Conservation (phyloP, 2,888 invertebrate genomes). For the Synergus itoensis region DNA sequence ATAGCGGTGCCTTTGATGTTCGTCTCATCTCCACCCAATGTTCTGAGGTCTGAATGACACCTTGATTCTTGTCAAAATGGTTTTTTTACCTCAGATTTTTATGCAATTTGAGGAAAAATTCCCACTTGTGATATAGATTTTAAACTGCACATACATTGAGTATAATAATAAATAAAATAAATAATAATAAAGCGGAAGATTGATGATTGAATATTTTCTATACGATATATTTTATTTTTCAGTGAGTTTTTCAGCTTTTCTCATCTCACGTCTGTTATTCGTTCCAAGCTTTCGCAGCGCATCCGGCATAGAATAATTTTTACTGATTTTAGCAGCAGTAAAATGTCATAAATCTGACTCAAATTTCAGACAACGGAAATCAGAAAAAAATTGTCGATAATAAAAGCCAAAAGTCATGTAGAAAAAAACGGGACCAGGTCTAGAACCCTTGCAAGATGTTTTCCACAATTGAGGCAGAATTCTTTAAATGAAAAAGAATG, state of each 20-base stretch:
- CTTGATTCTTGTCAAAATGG: slow-evolving; percentile 53
- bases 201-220: too few relatives aligned
- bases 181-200: neutral
- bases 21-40: slow-evolving; percentile 57
- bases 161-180: slow-evolving; percentile 22
- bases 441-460: slow-evolving; percentile 4
- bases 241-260: neutral
- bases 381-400: neutral
- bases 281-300: neutral
- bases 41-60: slow-evolving; percentile 53
- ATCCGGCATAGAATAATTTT: neutral
- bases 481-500: neutral
- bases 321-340: neutral
- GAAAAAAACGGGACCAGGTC: slow-evolving; percentile 1
- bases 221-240: slow-evolving; percentile 1
- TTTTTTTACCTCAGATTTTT: slow-evolving; percentile 23
- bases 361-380: slow-evolving; percentile 2
- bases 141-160: too few relatives aligned
- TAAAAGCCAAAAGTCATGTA: neutral
- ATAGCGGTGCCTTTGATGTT: slow-evolving; percentile 75
- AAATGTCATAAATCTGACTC: slow-evolving; percentile 20
- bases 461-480: neutral
- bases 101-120: slow-evolving; percentile 11
- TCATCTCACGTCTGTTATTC: neutral
- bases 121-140: neutral